Evolutionary conservation across 2,797 vertebrate species (phyloP), one percentile per base, ranked within the genome.

Genomic region (Onychomys arenicola): DNA sequence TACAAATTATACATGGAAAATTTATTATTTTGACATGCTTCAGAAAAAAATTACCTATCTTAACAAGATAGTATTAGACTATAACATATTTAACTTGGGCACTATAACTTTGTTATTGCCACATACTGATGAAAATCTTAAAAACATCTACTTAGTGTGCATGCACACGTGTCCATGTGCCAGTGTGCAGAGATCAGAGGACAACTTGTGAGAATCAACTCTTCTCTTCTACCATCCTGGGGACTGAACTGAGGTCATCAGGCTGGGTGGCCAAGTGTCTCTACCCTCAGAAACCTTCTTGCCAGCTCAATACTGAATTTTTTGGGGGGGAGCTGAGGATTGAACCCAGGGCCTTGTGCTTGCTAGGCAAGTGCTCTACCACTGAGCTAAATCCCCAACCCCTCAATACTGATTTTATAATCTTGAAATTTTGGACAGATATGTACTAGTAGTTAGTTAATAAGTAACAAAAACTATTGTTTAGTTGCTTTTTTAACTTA

Each of bases 371-470:
- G n/a, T n/a, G n/a, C n/a, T n/a, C n/a, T n/a, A n/a, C n/a, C n/a
- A n/a, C n/a, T n/a, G n/a, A n/a, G n/a, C n/a, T n/a, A n/a, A n/a
- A n/a, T n/a, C n/a, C n/a, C n/a, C n/a, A n/a, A n/a, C n/a, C n/a
- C n/a, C 61, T 67, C 82, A 95, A 84, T 71, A 95, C 2, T 90
- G 37, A 89, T 81, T 94, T 94, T 94, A 85, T 77, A 89, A 90
- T 92, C 40, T 96, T 57, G 61, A 88, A 84, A 59, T 71, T 95
- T 86, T 95, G 90, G n/a, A 84, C 88, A 43, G 37, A 76, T 91
- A 95, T 84, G 6, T 49, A 87, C 75, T 90, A 77, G 46, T 32
- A 91, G 75, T 93, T 92, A 86, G 75, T 93, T 92, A 86, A 76
- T 52, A 93, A 83, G 49, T 71, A 93, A 80, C 49, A 82, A 93